These are phyloP conservation scores for Rhinogobio ventralis DNA, from an alignment of 2,797 vertebrate genomes.

Conservation along the genomic window DNA sequence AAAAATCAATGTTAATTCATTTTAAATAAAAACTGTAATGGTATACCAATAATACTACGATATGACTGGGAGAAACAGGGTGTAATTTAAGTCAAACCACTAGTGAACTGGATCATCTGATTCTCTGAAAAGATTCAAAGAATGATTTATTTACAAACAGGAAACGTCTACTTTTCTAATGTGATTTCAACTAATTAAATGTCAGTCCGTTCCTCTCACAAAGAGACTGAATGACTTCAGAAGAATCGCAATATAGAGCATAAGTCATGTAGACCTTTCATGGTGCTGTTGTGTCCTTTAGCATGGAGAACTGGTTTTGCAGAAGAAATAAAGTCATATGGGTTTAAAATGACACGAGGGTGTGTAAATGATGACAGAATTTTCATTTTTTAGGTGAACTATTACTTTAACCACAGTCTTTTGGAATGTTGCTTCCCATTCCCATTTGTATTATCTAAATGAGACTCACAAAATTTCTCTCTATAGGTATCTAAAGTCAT, in stretches of 20 bases:
- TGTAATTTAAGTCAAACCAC: background rate
- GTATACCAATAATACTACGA: background rate
- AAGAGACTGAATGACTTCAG: background rate
- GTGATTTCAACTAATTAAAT: background rate
- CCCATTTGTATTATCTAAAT: background rate
- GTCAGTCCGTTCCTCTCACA: background rate
- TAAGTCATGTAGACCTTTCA: background rate
- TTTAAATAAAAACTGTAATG: background rate
- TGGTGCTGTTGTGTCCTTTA: background rate
- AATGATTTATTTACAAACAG: background rate
- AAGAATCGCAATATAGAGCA: background rate
- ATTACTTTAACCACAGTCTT: constrained; percentile 16
- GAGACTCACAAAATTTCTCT: constrained; percentile 4
- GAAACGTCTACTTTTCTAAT: background rate
- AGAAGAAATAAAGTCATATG: background rate
- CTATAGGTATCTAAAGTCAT: constrained; percentile 15
- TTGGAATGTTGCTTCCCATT: background rate
- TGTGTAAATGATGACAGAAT: background rate
- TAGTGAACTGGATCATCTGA: too few relatives aligned
- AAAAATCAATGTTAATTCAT: background rate
- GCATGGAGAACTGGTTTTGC: background rate
- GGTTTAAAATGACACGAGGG: background rate
- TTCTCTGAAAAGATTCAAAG: background rate
- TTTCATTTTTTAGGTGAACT: constrained; percentile 11
- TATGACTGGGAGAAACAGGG: background rate